These are phyloP conservation scores for Butorides virescens DNA, from an alignment of 2,113 vertebrate genomes.

Conservation along the genomic window DNA sequence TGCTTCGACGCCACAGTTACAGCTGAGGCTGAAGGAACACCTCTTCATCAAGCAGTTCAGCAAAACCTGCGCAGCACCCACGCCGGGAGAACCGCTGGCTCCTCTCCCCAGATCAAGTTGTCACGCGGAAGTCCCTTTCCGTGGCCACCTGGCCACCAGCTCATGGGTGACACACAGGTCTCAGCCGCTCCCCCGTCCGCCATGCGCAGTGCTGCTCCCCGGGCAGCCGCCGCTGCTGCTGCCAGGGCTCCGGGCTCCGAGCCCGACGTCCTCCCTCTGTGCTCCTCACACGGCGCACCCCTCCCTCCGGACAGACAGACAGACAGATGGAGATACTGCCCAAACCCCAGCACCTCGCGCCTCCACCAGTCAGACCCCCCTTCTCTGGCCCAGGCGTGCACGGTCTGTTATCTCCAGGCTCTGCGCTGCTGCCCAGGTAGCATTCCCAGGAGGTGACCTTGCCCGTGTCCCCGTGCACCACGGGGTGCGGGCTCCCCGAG, in stretches of 20 bases:
- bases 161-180: accelerated
- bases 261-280: accelerated
- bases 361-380: neutral
- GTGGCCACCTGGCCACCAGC: neutral
- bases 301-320: no score
- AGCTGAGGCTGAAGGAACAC: neutral
- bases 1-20: no score
- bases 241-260: neutral
- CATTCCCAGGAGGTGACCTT: accelerated
- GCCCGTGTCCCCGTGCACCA: no score
- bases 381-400: no score
- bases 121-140: neutral
- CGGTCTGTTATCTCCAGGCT: neutral
- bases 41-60: accelerated
- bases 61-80: accelerated
- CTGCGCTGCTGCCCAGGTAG: no score
- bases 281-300: accelerated
- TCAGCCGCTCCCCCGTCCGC: accelerated
- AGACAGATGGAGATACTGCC: accelerated
- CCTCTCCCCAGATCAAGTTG: neutral
- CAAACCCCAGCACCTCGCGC: neutral
- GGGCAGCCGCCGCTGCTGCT: neutral
- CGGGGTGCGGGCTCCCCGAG: accelerated
- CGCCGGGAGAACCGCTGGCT: neutral
- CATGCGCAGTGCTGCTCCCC: neutral